Conservation (phyloP, 1,140 invertebrate genomes). For the Ectropis grisescens region DNA sequence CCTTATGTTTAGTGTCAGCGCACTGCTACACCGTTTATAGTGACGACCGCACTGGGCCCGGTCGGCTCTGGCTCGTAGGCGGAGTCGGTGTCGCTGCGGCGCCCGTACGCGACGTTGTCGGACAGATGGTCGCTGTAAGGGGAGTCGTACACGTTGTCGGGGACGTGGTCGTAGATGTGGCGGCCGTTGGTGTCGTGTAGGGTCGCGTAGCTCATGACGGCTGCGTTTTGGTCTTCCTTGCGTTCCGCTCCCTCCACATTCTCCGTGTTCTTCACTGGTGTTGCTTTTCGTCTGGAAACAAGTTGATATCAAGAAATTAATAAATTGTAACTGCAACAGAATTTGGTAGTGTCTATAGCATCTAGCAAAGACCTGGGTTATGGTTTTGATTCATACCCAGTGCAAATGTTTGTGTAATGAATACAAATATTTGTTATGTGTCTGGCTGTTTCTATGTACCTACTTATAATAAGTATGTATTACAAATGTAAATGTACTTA, state of each 20-base stretch:
- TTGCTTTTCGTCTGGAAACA: slow-evolving; percentile 77
- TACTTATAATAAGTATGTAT: no score
- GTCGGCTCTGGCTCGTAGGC: slow-evolving; percentile 65
- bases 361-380: no score
- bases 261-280: slow-evolving; percentile 89
- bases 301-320: no score
- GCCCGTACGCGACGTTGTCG: slow-evolving; percentile 58
- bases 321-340: no score
- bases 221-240: slow-evolving; percentile 87
- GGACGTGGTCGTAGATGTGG: slow-evolving; percentile 82
- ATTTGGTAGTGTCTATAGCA: no score
- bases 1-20: slow-evolving; percentile 43
- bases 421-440: no score
- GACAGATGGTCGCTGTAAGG: slow-evolving; percentile 70
- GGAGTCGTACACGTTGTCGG: slow-evolving; percentile 80
- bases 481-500: no score
- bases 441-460: no score
- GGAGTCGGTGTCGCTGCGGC: slow-evolving; percentile 68
- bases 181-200: slow-evolving; percentile 77
- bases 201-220: slow-evolving; percentile 88
- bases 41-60: slow-evolving; percentile 50
- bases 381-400: no score
- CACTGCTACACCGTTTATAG: slow-evolving; percentile 64
- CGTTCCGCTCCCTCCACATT: slow-evolving; percentile 87
- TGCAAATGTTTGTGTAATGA: no score